phyloP scores from a whole-genome alignment of 2,113 vertebrate genomes.

The Daboia siamensis region DNA sequence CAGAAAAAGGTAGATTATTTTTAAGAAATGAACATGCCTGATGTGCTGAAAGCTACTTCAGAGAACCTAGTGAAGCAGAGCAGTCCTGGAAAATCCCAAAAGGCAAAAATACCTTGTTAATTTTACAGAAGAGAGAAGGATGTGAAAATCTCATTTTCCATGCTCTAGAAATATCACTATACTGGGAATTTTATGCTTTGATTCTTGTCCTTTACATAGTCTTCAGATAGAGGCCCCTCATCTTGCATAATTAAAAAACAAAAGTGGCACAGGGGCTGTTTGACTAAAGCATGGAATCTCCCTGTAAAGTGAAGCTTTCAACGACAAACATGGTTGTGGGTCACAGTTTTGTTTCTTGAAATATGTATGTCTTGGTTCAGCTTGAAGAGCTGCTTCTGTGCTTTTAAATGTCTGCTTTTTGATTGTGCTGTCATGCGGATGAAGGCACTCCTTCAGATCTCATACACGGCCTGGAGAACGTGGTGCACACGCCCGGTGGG shows the following conservation, averaged over 20 bases:
- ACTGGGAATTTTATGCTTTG: not conserved
- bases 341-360: not conserved
- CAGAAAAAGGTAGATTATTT: constrained; percentile 79
- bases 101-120: not conserved
- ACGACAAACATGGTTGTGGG: not conserved
- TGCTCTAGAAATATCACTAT: not conserved
- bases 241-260: too few relatives aligned
- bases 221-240: not conserved
- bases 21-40: not conserved
- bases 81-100: not conserved
- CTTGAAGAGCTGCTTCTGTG: not conserved
- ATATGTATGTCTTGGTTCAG: not conserved
- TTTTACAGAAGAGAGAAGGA: not conserved
- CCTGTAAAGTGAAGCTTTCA: not conserved
- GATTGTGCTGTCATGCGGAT: constrained; percentile 74
- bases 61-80: not conserved
- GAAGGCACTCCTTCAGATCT: constrained; percentile 81
- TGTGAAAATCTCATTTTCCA: not conserved
- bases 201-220: not conserved
- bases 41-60: not conserved
- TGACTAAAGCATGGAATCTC: not conserved
- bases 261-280: not conserved
- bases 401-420: constrained; percentile 53
- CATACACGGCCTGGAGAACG: constrained; percentile 85
- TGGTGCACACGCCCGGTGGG: constrained; percentile 91